These are phyloP conservation scores for Geococcyx californianus DNA, from an alignment of 2,113 vertebrate genomes.

Conservation along the genomic window DNA sequence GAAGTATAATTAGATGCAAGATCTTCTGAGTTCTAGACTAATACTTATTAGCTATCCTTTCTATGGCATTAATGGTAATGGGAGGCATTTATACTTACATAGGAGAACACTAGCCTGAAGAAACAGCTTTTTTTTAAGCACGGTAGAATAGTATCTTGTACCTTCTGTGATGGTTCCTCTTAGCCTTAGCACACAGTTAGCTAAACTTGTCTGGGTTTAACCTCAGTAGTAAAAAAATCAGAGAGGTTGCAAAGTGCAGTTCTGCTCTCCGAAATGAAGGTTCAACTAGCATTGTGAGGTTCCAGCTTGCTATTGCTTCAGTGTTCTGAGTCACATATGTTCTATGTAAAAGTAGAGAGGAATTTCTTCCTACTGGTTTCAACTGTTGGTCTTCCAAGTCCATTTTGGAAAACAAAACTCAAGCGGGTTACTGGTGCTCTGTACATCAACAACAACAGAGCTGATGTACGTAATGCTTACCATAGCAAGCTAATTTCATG, in stretches of 20 bases:
- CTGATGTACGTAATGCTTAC: not conserved
- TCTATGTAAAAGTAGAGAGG: not conserved
- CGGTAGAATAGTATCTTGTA: not conserved
- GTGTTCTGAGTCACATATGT: not conserved
- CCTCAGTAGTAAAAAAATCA: not conserved
- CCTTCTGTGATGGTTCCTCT: not conserved
- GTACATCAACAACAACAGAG: not conserved
- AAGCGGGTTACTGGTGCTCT: not conserved
- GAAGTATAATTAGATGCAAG: slow-evolving; percentile 41
- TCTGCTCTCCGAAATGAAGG: not conserved
- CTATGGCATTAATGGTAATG: not conserved
- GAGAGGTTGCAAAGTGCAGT: not conserved
- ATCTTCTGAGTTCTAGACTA: slow-evolving; percentile 18
- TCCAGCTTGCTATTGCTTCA: not conserved
- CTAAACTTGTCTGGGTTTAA: not conserved
- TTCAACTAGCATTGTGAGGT: not conserved
- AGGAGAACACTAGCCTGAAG: slow-evolving; percentile 1
- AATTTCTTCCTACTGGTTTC: not conserved
- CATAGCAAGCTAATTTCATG: not conserved
- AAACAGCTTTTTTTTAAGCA: not conserved
- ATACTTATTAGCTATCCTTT: slow-evolving; percentile 47
- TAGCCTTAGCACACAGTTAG: not conserved
- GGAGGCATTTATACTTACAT: slow-evolving; percentile 22
- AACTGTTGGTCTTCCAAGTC: not conserved
- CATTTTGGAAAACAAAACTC: not conserved